Percentiles rank a stretch among this genome's conserved stretches.
phyloP scores from a whole-genome alignment of 2,888 invertebrate species.

The Antheraea assamensis region DNA sequence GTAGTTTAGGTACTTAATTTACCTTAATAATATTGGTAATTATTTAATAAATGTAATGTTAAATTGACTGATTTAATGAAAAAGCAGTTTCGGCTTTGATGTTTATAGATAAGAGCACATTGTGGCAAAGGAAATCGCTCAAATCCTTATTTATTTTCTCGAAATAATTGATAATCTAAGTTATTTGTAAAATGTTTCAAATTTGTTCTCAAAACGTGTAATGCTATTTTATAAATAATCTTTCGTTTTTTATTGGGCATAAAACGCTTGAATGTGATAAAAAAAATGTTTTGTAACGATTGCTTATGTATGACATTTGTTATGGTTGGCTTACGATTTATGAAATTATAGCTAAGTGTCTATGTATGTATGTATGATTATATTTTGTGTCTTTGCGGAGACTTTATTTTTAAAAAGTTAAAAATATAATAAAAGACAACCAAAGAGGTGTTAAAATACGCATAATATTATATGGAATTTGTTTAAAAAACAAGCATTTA shows the following conservation, averaged over 20 bases:
- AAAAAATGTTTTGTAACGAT: background rate
- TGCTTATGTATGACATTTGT: constrained; percentile 4
- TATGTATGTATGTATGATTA: background rate
- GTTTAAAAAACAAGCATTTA: constrained; percentile 18
- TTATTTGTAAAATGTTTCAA: constrained; percentile 18
- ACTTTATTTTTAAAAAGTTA: background rate
- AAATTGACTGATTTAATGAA: background rate
- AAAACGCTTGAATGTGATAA: constrained; percentile 10
- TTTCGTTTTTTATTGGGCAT: background rate
- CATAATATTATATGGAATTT: constrained; percentile 13
- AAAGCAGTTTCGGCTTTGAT: background rate
- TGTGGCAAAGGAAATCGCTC: constrained; percentile 37
- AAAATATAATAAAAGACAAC: constrained; percentile 3
- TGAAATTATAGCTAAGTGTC: constrained; percentile 2
- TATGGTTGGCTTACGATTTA: constrained; percentile 2
- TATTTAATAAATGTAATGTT: background rate
- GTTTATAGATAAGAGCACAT: constrained; percentile 9
- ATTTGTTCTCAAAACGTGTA: background rate
- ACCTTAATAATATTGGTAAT: background rate
- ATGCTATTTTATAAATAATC: background rate
- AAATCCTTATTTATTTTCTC: constrained; percentile 51
- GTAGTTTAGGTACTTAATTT: background rate
- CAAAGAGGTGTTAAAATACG: constrained; percentile 11
- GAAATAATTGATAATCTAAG: constrained; percentile 34
- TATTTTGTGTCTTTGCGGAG: background rate